Evolutionary conservation across 2,888 invertebrate species (phyloP).

Genomic region (Volucella inanis): DNA sequence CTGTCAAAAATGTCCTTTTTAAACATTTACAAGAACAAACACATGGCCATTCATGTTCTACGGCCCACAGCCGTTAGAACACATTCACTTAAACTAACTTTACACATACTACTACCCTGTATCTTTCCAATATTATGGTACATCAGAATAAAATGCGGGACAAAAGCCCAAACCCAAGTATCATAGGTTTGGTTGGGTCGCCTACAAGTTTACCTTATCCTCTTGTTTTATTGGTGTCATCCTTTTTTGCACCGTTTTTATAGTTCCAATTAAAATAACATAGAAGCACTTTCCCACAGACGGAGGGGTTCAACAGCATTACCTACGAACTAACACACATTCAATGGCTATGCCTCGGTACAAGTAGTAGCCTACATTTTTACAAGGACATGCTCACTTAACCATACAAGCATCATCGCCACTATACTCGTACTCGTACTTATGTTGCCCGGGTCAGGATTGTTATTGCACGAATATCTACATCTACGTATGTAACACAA

Average conservation of each 20-base stretch:
- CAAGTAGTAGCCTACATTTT: constrained; percentile 56
- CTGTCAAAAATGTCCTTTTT: constrained; percentile 62
- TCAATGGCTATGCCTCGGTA: too few relatives aligned
- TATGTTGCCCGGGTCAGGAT: constrained; percentile 18
- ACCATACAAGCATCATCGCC: constrained; percentile 40
- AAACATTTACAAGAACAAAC: constrained; percentile 50
- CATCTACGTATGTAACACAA: neutral
- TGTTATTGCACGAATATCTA: constrained; percentile 1
- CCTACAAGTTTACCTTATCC: constrained; percentile 52
- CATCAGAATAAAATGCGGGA: constrained; percentile 48
- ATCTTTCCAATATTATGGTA: constrained; percentile 21
- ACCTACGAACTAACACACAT: neutral
- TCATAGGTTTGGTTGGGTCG: constrained; percentile 58
- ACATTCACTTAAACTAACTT: constrained; percentile 58
- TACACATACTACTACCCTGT: neutral
- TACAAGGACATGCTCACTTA: constrained; percentile 47
- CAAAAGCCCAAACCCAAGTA: constrained; percentile 57
- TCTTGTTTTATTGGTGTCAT: constrained; percentile 17
- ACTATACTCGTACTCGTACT: neutral
- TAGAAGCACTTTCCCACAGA: constrained; percentile 35
- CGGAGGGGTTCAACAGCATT: constrained; percentile 63
- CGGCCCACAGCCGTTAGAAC: constrained; percentile 48
- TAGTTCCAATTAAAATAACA: constrained; percentile 64
- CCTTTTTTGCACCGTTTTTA: constrained; percentile 50
- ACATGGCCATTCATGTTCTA: constrained; percentile 9